A percentile compares a stretch with the other conserved stretches of the same genome.
Evolutionary conservation across 53 echinoderm and acorn worm genomes (phyloP).

Genomic region (Holothuria scabra): DNA sequence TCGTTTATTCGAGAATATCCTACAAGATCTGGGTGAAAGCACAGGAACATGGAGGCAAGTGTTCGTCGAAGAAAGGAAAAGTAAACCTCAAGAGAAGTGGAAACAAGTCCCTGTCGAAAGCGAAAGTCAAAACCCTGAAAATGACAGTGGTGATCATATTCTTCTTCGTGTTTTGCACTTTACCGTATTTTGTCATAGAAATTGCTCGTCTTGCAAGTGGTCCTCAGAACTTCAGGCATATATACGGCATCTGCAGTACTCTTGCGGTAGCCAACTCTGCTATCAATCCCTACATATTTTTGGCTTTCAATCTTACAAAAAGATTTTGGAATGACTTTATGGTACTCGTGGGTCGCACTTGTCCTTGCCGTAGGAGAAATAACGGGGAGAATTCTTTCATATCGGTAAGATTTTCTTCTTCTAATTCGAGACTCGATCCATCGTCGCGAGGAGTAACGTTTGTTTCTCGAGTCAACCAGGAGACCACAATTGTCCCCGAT

Average conservation of each 20-base stretch:
- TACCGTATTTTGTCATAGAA: constrained; percentile 88
- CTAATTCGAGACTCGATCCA: constrained; percentile 54
- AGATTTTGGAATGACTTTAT: constrained; percentile 67
- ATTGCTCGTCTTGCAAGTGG: constrained; percentile 45
- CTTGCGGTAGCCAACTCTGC: constrained; percentile 89
- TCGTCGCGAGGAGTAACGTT: constrained; percentile 41
- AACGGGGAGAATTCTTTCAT: background rate
- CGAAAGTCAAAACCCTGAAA: constrained; percentile 86
- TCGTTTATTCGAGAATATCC: constrained; percentile 80
- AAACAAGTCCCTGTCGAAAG: constrained; percentile 72
- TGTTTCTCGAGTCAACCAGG: constrained; percentile 30
- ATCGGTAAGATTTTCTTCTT: constrained; percentile 67
- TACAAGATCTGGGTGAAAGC: constrained; percentile 80
- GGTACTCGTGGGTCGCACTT: constrained; percentile 44
- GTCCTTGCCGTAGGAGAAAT: constrained; percentile 58
- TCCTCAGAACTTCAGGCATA: constrained; percentile 23
- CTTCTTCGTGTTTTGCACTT: constrained; percentile 83
- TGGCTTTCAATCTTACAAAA: constrained; percentile 71
- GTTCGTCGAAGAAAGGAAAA: constrained; percentile 69
- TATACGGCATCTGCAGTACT: constrained; percentile 72
- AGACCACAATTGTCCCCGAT: constrained; percentile 10
- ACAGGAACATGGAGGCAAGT: constrained; percentile 56
- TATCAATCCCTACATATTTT: constrained; percentile 87
- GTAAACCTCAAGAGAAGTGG: constrained; percentile 77
- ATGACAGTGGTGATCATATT: constrained; percentile 92